Evolutionary conservation across 2,888 invertebrate genomes (phyloP).

Genomic region (Chymomyza fuscimana): DNA sequence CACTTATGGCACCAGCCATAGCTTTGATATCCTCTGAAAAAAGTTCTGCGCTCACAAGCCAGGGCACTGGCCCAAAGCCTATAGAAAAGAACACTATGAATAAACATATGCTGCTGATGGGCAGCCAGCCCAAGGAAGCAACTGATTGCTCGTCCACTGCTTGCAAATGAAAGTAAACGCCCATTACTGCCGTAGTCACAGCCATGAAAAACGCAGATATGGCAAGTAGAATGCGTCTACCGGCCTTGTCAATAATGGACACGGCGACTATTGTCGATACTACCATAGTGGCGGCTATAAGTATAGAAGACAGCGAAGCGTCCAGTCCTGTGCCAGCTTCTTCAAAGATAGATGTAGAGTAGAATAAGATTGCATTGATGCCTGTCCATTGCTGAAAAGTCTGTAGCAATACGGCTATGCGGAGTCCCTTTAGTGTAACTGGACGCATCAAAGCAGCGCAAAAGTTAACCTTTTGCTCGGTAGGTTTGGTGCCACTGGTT

Average conservation of each 20-base stretch:
- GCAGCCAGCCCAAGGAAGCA: conserved; percentile 84
- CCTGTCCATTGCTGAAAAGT: conserved; percentile 92
- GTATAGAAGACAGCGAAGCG: conserved; percentile 84
- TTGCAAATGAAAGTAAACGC: conserved; percentile 83
- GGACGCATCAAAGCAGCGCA: conserved; percentile 82
- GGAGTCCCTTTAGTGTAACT: conserved; percentile 83
- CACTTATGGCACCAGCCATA: conserved; percentile 87
- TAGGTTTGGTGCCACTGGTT: conserved; percentile 59
- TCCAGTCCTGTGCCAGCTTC: conserved; percentile 77
- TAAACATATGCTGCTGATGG: conserved; percentile 85
- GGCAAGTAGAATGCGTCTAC: conserved; percentile 88
- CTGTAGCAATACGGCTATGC: conserved; percentile 88
- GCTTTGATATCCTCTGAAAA: conserved; percentile 88
- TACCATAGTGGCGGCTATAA: conserved; percentile 89
- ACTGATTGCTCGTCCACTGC: conserved; percentile 76
- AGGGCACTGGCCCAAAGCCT: conserved; percentile 91
- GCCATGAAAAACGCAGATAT: conserved; percentile 82
- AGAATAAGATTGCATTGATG: conserved; percentile 90
- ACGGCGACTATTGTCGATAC: conserved; percentile 83
- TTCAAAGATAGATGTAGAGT: conserved; percentile 86
- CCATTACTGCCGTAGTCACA: conserved; percentile 77
- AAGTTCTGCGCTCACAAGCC: conserved; percentile 87
- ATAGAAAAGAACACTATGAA: conserved; percentile 89
- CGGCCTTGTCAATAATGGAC: conserved; percentile 87
- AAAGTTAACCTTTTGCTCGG: conserved; percentile 81